Base-by-base conservation (phyloP, 2,888 invertebrate species). In the Campoplex capitator region DNA sequence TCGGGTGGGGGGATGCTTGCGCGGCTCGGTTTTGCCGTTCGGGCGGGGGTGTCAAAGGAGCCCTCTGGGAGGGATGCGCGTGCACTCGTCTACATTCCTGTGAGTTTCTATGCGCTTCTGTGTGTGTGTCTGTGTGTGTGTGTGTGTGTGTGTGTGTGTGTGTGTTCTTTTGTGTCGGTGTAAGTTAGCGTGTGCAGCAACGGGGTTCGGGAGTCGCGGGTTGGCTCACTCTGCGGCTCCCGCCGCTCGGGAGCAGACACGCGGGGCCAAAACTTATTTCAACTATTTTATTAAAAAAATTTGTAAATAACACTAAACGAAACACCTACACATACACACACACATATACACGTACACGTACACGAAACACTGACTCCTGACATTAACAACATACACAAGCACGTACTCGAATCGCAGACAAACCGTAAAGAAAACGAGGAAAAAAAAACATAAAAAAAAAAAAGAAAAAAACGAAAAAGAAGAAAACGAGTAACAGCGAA, bases 171-270 rank as follows among this genome's bases (percentile, higher is more conserved):
- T 23, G 62, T 58, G 65, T 74, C 13, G 42, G 82, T 54, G 62
- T 65, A 48, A 68, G 54, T 71, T 81, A 81, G 87, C 83, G 89
- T 87, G 88, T 87, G 89, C 85, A 87, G 85, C 67, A 89, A 90
- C 89, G 91, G 90, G 91, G 92, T 90, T 92, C 91, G 91, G 91
- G 91, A 91, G 89, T 92, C 91, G 91, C 91, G 92, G 92, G 92
- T 90, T 91, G 91, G 93, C 93, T 94, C 94, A 94, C 94, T 94
- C 94, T 94, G 94, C 94, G 94, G 94, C 94, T 94, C 94, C 94
- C 94, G 94, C 94, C 94, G 94, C 94, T 94, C 94, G 94, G 94
- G 94, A 94, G 94, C 94, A 94, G 92, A 94, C 94, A 94, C 94
- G 94, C 94, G 94, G 94, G 92, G 94, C 94, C 94, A 93, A 93